Percentiles rank a stretch among this genome's conserved stretches.
Conservation (phyloP, 1,140 invertebrate species). For the Zaprionus camerounensis region DNA sequence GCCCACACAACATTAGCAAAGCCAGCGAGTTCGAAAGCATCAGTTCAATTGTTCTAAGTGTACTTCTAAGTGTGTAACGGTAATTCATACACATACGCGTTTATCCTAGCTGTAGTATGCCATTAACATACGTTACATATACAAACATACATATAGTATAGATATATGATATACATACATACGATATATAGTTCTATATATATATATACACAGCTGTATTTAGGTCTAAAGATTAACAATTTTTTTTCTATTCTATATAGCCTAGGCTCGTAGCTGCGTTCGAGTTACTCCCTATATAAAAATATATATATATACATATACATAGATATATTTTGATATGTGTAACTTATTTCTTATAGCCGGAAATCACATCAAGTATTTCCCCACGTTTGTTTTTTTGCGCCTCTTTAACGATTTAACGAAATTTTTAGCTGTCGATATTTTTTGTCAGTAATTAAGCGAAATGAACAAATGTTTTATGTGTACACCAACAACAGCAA, state of each 20-base stretch:
- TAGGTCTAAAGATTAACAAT: background rate
- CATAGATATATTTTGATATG: slow-evolving; percentile 63
- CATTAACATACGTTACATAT: slow-evolving; percentile 47
- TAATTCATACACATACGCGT: slow-evolving; percentile 59
- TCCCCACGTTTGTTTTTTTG: slow-evolving; percentile 17
- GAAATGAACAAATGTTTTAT: slow-evolving; percentile 68
- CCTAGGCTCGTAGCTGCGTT: slow-evolving; percentile 26
- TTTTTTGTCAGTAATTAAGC: slow-evolving; percentile 70
- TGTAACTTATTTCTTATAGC: slow-evolving; percentile 38
- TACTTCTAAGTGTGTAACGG: slow-evolving; percentile 77
- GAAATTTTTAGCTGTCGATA: slow-evolving; percentile 66
- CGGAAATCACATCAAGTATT: slow-evolving; percentile 3
- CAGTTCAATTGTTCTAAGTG: slow-evolving; percentile 77
- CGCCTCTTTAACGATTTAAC: slow-evolving; percentile 51
- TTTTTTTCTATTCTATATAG: slow-evolving; percentile 49
- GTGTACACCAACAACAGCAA: slow-evolving; percentile 46
- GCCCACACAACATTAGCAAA: slow-evolving; percentile 57
- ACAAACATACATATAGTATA: slow-evolving; percentile 40
- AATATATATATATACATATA: slow-evolving; percentile 13
- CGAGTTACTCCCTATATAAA: slow-evolving; percentile 11
- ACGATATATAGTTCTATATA: slow-evolving; percentile 14
- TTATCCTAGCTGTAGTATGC: slow-evolving; percentile 61
- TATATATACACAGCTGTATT: slow-evolving; percentile 15
- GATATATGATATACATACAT: slow-evolving; percentile 15
- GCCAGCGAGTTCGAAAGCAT: slow-evolving; percentile 6